A percentile compares a stretch with the other conserved stretches of the same genome.
Conservation (phyloP, 2,113 vertebrate species). For the Noctilio leporinus region DNA sequence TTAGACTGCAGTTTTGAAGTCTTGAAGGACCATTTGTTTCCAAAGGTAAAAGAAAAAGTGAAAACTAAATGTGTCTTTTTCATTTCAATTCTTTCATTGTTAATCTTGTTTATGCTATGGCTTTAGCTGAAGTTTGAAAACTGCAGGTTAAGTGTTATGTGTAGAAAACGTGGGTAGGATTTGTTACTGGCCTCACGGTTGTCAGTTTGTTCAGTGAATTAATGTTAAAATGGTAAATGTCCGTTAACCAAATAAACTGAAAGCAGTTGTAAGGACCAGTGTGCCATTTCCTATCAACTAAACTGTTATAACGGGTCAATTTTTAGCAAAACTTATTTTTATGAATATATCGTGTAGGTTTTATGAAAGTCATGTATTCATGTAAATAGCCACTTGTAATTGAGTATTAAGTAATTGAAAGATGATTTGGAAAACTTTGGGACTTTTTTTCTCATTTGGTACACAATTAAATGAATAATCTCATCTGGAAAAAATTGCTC, state of each 20-base stretch:
- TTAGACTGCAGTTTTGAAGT: constrained; percentile 16
- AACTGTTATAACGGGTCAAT: neutral
- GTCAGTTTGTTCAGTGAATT: neutral
- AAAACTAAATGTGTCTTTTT: neutral
- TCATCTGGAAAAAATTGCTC: neutral
- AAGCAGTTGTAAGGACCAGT: neutral
- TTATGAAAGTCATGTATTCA: neutral
- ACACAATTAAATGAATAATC: constrained; percentile 31
- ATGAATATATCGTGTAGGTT: neutral
- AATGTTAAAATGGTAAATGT: neutral
- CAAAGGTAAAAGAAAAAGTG: constrained; percentile 73
- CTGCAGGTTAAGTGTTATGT: neutral
- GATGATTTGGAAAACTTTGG: neutral
- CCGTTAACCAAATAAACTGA: neutral
- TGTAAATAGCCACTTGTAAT: neutral
- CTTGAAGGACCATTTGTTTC: constrained; percentile 48
- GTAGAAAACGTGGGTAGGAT: neutral
- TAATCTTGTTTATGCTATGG: neutral
- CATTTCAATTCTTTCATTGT: neutral
- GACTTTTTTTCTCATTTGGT: neutral
- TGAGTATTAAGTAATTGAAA: neutral
- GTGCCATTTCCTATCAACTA: neutral
- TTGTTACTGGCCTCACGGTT: neutral
- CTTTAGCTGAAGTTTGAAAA: constrained; percentile 42
- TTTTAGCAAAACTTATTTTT: neutral